Percentiles rank a stretch among this genome's conserved stretches.
phyloP scores from a whole-genome alignment of 2,888 invertebrate species.

The Flabesymbios commensalis region DNA sequence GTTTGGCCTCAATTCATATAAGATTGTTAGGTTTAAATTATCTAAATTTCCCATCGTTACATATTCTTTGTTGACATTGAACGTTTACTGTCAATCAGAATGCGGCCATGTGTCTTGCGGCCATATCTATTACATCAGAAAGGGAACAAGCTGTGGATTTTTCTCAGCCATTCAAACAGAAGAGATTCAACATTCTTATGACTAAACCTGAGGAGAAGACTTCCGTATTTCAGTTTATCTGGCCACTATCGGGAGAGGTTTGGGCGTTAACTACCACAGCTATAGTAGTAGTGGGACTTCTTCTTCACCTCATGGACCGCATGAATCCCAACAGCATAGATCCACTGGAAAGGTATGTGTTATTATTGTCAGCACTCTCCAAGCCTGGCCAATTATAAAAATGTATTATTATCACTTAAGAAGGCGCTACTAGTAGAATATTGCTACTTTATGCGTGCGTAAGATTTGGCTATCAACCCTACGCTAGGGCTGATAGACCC shows the following conservation, averaged over 20 bases:
- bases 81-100: constrained; percentile 49
- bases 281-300: constrained; percentile 51
- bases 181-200: constrained; percentile 56
- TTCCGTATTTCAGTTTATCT: constrained; percentile 58
- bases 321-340: constrained; percentile 48
- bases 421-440: no score
- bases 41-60: no score
- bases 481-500: no score
- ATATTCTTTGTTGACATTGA: no score
- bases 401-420: no score
- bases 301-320: constrained; percentile 50
- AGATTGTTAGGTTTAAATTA: no score
- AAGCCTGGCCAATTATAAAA: no score
- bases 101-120: constrained; percentile 57
- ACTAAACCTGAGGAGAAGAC: constrained; percentile 46
- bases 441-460: no score
- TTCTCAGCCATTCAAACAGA: constrained; percentile 58
- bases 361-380: no score
- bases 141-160: constrained; percentile 57
- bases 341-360: constrained; percentile 15
- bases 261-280: constrained; percentile 53
- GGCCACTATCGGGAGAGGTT: constrained; percentile 50
- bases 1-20: no score
- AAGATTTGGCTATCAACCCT: no score
- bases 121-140: constrained; percentile 54